Percentiles rank a stretch among this genome's conserved stretches.
These are phyloP conservation scores for Xyrauchen texanus DNA, from an alignment of 2,113 vertebrate genomes.

Conservation along the genomic window DNA sequence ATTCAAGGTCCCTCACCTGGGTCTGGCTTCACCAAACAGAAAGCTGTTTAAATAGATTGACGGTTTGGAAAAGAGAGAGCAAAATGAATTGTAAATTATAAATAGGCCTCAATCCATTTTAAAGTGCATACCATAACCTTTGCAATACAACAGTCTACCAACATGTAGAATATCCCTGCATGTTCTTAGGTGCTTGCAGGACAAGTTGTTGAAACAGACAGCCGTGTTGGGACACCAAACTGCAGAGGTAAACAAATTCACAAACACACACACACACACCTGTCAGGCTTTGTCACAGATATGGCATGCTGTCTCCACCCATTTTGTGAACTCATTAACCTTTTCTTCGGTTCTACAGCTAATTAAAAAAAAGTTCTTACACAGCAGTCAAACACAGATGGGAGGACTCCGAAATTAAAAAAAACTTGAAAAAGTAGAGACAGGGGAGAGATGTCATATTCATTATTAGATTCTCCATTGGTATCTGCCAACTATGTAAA, in stretches of 20 bases:
- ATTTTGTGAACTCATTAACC: slow-evolving; percentile 71
- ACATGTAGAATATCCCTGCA: not conserved
- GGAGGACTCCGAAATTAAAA: slow-evolving; percentile 48
- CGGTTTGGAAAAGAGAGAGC: slow-evolving; percentile 48
- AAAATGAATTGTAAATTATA: slow-evolving; percentile 71
- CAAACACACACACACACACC: not conserved
- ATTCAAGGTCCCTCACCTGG: slow-evolving; percentile 70
- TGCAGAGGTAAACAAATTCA: not conserved
- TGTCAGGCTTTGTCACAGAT: slow-evolving; percentile 45
- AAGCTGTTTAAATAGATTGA: slow-evolving; percentile 61
- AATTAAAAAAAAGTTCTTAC: slow-evolving; percentile 59
- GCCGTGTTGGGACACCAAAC: not conserved
- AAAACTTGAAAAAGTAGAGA: not conserved
- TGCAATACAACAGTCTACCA: slow-evolving; percentile 25
- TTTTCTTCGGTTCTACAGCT: slow-evolving; percentile 66
- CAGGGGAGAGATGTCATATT: slow-evolving; percentile 31
- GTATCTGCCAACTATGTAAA: slow-evolving; percentile 42
- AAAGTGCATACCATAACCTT: slow-evolving; percentile 62
- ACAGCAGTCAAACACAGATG: slow-evolving; percentile 57
- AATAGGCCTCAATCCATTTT: slow-evolving; percentile 68
- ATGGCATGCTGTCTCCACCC: slow-evolving; percentile 48
- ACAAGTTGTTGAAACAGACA: slow-evolving; percentile 7
- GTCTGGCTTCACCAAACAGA: slow-evolving; percentile 51
- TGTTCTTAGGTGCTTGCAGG: not conserved
- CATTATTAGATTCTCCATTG: slow-evolving; percentile 30